These are phyloP conservation scores for Craseonycteris thonglongyai DNA, from an alignment of 2,113 vertebrate genomes.

Conservation along the genomic window DNA sequence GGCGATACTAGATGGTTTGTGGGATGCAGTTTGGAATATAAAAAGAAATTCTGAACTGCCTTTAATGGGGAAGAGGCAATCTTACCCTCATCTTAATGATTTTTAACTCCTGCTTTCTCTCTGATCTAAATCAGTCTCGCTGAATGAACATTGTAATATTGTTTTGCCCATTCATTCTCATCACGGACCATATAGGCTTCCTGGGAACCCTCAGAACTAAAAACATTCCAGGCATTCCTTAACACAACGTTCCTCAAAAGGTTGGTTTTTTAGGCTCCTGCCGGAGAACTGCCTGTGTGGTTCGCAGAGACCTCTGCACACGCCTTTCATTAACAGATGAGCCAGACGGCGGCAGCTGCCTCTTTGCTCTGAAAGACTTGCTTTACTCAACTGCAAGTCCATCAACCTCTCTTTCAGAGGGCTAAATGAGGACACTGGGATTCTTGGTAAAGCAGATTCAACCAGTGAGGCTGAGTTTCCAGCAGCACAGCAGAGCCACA, in stretches of 20 bases:
- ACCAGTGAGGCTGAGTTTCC: constrained; percentile 4
- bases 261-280: constrained; percentile 24
- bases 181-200: constrained; percentile 33
- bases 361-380: constrained; percentile 12
- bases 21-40: background rate
- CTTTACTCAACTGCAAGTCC: constrained; percentile 3
- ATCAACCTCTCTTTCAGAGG: background rate
- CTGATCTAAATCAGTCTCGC: background rate
- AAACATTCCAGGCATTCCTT: constrained; percentile 61
- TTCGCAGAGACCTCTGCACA: background rate
- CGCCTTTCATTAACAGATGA: background rate
- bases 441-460: background rate
- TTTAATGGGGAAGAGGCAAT: constrained; percentile 22
- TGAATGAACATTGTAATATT: background rate
- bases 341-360: background rate
- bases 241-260: constrained; percentile 50
- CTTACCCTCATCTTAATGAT: background rate
- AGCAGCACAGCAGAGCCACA: constrained; percentile 29
- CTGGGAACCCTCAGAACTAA: background rate
- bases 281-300: background rate
- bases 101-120: background rate
- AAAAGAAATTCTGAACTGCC: constrained; percentile 28
- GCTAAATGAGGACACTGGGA: constrained; percentile 50
- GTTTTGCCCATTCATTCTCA: constrained; percentile 28
- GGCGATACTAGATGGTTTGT: background rate